Evolutionary conservation across 2,797 vertebrate genomes (phyloP).

Genomic region (Phoeniculus purpureus): DNA sequence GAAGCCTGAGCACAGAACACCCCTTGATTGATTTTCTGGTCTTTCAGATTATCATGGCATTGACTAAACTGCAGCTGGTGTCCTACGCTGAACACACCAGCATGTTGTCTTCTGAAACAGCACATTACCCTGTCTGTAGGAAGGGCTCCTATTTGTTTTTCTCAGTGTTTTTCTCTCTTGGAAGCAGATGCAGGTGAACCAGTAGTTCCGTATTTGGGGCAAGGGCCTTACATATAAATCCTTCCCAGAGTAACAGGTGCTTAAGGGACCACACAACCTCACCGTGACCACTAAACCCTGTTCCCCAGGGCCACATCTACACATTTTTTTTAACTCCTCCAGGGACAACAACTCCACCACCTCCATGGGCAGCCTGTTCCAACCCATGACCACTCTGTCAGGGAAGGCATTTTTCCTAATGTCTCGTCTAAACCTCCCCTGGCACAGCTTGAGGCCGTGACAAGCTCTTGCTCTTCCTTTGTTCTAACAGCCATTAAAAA

Average conservation of each 20-base stretch:
- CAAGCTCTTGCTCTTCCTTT: background rate
- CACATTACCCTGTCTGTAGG: background rate
- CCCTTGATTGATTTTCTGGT: background rate
- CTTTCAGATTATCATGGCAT: background rate
- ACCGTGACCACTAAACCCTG: no score
- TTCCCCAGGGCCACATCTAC: no score
- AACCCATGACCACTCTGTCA: no score
- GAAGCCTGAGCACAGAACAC: rapidly evolving
- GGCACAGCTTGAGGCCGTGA: no score
- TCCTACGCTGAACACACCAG: background rate
- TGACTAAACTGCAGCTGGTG: background rate
- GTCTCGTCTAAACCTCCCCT: no score
- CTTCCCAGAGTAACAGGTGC: background rate
- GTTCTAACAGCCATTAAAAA: background rate
- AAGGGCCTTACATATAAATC: background rate
- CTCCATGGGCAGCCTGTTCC: no score
- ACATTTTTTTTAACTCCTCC: no score
- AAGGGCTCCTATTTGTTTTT: background rate
- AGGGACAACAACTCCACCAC: no score
- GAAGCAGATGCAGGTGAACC: background rate
- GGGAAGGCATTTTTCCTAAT: no score
- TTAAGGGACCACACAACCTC: background rate
- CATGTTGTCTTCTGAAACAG: background rate
- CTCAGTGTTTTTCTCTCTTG: background rate
- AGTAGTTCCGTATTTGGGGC: background rate